Evolutionary conservation across 23 tunicate species (phyloP).

Genomic region (Trididemnum miniatum): DNA sequence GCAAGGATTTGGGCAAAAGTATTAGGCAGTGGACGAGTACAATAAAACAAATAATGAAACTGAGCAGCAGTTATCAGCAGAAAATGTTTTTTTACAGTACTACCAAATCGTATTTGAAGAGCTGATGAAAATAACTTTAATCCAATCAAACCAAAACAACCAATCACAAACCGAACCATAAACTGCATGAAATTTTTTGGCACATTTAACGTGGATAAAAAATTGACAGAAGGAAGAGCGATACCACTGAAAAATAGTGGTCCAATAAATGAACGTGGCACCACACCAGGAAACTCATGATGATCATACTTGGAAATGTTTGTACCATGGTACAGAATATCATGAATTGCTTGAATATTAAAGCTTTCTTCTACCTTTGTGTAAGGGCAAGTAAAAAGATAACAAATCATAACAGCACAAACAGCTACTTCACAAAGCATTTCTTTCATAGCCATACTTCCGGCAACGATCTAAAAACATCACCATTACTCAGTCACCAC

Average conservation of each 20-base stretch:
- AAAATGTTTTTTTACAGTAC: slow-evolving; percentile 24
- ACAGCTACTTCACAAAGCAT: no score
- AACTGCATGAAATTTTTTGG: slow-evolving; percentile 48
- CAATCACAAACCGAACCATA: slow-evolving; percentile 56
- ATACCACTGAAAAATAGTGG: slow-evolving; percentile 48
- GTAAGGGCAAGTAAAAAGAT: slow-evolving; percentile 56
- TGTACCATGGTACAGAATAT: slow-evolving; percentile 47
- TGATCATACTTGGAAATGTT: slow-evolving; percentile 82
- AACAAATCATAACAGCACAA: slow-evolving; percentile 13
- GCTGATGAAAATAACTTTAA: slow-evolving; percentile 41
- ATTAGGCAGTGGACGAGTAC: slow-evolving; percentile 84
- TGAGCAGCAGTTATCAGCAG: slow-evolving; percentile 56
- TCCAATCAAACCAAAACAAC: slow-evolving; percentile 38
- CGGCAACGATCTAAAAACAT: no score
- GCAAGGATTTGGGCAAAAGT: slow-evolving; percentile 62
- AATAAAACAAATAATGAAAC: slow-evolving; percentile 85
- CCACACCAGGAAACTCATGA: slow-evolving; percentile 89
- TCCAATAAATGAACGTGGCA: slow-evolving; percentile 90
- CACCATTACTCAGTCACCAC: no score
- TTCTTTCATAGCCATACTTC: no score
- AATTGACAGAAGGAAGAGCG: slow-evolving; percentile 37
- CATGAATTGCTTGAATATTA: slow-evolving; percentile 92
- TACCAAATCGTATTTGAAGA: slow-evolving; percentile 36
- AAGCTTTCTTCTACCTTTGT: slow-evolving; percentile 98
- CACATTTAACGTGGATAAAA: neutral